Percentiles rank a stretch among this genome's conserved stretches.
phyloP scores from a whole-genome alignment of 2,113 vertebrate species.

The Chionomys nivalis region DNA sequence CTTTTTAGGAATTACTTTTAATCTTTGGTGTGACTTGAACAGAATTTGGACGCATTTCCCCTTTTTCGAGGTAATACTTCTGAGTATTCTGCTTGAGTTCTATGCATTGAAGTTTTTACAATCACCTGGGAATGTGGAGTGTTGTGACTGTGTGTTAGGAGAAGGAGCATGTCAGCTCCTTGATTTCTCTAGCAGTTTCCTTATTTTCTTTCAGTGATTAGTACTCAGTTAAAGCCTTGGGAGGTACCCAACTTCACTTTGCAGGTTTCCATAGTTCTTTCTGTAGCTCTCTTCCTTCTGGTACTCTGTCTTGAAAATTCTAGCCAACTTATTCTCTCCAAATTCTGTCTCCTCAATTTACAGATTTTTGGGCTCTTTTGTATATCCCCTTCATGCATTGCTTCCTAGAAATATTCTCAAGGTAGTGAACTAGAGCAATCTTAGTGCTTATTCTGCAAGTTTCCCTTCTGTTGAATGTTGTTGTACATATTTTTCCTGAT shows the following conservation, averaged over 20 bases:
- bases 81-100: neutral
- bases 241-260: neutral
- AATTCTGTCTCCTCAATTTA: neutral
- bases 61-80: constrained; percentile 19
- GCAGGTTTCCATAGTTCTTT: neutral
- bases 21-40: neutral
- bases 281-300: neutral
- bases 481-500: neutral
- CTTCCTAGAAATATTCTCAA: neutral
- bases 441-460: constrained; percentile 37
- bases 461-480: neutral
- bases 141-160: neutral
- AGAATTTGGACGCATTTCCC: constrained; percentile 26
- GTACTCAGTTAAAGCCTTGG: neutral
- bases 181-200: constrained; percentile 22
- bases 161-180: neutral
- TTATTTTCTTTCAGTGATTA: neutral
- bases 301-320: neutral
- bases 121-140: neutral
- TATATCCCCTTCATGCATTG: neutral
- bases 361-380: neutral
- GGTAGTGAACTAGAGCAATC: neutral
- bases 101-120: neutral
- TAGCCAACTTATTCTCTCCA: neutral
- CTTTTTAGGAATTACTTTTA: constrained; percentile 23